Evolutionary conservation across 92 coral and sea anemone genomes (phyloP).

Genomic region (Zoanthus gigantus): DNA sequence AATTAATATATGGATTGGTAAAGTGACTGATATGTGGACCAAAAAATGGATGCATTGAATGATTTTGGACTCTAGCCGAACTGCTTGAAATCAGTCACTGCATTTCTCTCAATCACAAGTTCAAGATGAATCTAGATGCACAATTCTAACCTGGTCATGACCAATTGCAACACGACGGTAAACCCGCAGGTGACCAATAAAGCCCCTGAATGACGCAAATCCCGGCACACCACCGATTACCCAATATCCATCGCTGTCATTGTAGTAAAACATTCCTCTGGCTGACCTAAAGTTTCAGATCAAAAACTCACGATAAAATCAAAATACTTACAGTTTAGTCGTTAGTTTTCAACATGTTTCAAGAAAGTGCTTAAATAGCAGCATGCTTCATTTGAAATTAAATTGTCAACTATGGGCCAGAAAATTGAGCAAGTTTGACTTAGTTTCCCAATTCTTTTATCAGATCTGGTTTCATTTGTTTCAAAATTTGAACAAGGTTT

Average conservation of each 20-base stretch:
- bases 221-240: constrained; percentile 87
- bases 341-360: background rate
- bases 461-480: too few relatives aligned
- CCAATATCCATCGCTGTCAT: constrained; percentile 97
- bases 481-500: too few relatives aligned
- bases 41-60: too few relatives aligned
- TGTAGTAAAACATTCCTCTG: constrained; percentile 70
- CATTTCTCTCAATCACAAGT: too few relatives aligned
- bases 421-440: too few relatives aligned
- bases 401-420: too few relatives aligned
- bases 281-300: constrained; percentile 66
- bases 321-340: background rate
- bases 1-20: background rate
- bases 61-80: too few relatives aligned
- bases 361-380: too few relatives aligned
- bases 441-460: too few relatives aligned
- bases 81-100: too few relatives aligned
- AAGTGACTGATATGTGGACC: background rate
- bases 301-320: background rate
- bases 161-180: constrained; percentile 72
- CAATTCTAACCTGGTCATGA: constrained; percentile 37
- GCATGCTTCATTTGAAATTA: too few relatives aligned
- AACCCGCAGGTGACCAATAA: constrained; percentile 87
- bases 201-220: constrained; percentile 79
- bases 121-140: too few relatives aligned